Conservation (phyloP, 2,888 invertebrate species). For the Elgonia sp. region DNA sequence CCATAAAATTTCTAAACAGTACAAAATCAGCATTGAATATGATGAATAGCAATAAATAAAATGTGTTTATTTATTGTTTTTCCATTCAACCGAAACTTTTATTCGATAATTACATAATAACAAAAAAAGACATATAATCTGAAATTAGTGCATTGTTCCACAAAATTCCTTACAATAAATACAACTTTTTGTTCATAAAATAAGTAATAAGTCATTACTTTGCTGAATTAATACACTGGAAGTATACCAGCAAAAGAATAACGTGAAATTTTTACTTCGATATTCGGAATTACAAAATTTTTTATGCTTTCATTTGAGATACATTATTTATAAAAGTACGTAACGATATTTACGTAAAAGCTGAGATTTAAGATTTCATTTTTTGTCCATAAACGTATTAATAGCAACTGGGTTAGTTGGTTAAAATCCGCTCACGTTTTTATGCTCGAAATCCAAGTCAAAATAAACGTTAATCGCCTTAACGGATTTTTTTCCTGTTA, state of each 20-base stretch:
- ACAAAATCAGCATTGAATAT: slow-evolving; percentile 10
- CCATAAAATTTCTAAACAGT: neutral
- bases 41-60: neutral
- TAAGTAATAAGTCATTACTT: slow-evolving; percentile 24
- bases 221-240: slow-evolving; percentile 8
- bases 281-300: slow-evolving; percentile 21
- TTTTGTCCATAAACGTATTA: neutral
- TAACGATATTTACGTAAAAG: slow-evolving; percentile 44
- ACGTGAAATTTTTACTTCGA: neutral
- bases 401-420: neutral
- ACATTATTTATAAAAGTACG: slow-evolving; percentile 41
- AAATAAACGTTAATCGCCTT: slow-evolving; percentile 13
- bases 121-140: slow-evolving; percentile 21
- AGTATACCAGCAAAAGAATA: neutral
- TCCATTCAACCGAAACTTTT: slow-evolving; percentile 36
- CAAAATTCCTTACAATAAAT: neutral
- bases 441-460: neutral
- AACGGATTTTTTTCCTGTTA: neutral
- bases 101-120: slow-evolving; percentile 33
- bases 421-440: neutral
- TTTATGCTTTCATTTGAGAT: slow-evolving; percentile 14
- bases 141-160: slow-evolving; percentile 25
- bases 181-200: slow-evolving; percentile 36
- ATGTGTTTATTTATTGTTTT: neutral
- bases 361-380: neutral